Base-by-base conservation (phyloP, 2,113 vertebrate genomes). In the Osmerus eperlanus region DNA sequence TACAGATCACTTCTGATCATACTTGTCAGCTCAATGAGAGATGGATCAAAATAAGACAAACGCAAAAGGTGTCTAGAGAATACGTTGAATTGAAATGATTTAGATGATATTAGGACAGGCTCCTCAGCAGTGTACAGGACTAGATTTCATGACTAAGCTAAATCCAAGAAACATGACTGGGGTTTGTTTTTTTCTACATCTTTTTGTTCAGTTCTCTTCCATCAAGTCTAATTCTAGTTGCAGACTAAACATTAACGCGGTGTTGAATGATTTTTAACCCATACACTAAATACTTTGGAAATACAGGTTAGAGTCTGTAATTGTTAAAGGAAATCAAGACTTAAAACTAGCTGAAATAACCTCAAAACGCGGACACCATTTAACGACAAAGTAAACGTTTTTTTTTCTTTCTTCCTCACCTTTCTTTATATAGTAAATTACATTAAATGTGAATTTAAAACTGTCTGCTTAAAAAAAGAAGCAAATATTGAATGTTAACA, bases 301-400 rank as follows among this genome's bases (percentile, higher is more conserved):
- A 88, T 78, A 72, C 85, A 89, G 82, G 76, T 82, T 86, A 85
- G 69, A 80, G 78, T 51, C 78, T 83, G 29, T 78, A 74, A 85
- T 84, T 79, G 87, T 86, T 21, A n/a, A 88, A 77, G 76, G 75
- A 81, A 79, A 80, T 86, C 84, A 73, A 81, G 73, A 77, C 75
- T 55, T 77, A 73, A 66, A 70, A 70, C 72, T 81, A 82, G 73
- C 73, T 76, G 32, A 83, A 87, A 84, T 21, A 32, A 74, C 75
- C 86, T 68, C 66, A 84, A 71, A 83, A 84, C 53, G 81, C 70
- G 59, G 52, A 78, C 78, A 81, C 79, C 85, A 84, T 83, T 77
- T 16, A 18, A 36, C 18, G 55, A 51, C 41, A 65, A 52, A 21
- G 64, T 19, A 32, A 47, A 65, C 3, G 9, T 65, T 3, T 41